Percentiles rank a stretch among this genome's conserved stretches.
Evolutionary conservation across 1,140 invertebrate species (phyloP).

Genomic region (Stenopsyche tienmushanensis): DNA sequence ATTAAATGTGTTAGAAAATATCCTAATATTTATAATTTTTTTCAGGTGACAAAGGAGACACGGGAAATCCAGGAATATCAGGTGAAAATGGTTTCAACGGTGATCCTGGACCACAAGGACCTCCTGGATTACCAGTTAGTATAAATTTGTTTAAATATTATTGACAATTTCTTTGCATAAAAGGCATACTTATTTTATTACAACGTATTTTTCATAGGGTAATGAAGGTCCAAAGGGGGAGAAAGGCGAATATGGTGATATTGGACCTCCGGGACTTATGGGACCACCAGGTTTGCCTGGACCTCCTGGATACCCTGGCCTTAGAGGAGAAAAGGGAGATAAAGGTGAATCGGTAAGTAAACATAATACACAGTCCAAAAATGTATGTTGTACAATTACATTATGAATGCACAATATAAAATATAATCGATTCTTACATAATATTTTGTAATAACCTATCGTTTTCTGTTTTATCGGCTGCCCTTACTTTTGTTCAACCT

Average conservation of each 20-base stretch:
- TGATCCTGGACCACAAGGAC: constrained; percentile 83
- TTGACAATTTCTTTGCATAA: not conserved
- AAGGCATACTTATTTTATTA: constrained; percentile 39
- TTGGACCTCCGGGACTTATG: constrained; percentile 84
- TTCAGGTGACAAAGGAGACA: constrained; percentile 47
- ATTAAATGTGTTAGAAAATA: not conserved
- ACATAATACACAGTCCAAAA: not conserved
- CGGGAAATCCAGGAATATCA: constrained; percentile 72
- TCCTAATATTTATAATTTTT: not conserved
- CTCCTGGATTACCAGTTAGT: constrained; percentile 75
- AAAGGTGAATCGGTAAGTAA: constrained; percentile 87
- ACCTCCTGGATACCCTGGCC: constrained; percentile 82
- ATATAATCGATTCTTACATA: not conserved
- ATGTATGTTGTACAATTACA: no score
- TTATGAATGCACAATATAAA: no score
- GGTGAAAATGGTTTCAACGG: constrained; percentile 79
- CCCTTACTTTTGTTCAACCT: constrained; percentile 46
- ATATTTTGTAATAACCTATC: constrained; percentile 18
- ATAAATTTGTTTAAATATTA: not conserved
- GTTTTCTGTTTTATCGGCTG: constrained; percentile 43
- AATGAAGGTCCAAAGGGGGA: constrained; percentile 82
- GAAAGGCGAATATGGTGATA: constrained; percentile 88
- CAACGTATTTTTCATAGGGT: constrained; percentile 58
- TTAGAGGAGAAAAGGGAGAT: constrained; percentile 87
- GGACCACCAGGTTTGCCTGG: constrained; percentile 70